Percentiles rank a stretch among this genome's conserved stretches.
These are phyloP conservation scores for Pentamera pediparva DNA, from an alignment of 53 echinoderm and acorn worm genomes.

Conservation along the genomic window DNA sequence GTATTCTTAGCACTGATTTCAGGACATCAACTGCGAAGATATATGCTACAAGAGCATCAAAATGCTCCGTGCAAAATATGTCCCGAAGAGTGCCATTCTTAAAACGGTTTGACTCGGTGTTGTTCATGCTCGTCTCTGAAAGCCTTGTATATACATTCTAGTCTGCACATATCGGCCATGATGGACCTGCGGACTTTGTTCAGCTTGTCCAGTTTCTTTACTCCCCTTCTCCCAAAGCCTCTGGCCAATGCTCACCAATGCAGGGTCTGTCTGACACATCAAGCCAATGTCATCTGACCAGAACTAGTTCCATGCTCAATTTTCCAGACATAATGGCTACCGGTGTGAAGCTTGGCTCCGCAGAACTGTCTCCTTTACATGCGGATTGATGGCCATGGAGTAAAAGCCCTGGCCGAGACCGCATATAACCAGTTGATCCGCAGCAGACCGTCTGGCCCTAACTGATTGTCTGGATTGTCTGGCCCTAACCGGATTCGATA, in stretches of 20 bases:
- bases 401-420: conserved; percentile 49
- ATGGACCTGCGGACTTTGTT: conserved; percentile 52
- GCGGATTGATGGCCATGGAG: conserved; percentile 21
- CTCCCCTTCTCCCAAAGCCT: conserved; percentile 47
- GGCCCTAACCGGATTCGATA: conserved; percentile 29
- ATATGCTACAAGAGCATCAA: conserved; percentile 46
- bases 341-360: conserved; percentile 40
- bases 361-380: conserved; percentile 37
- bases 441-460: conserved; percentile 22
- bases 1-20: conserved; percentile 47
- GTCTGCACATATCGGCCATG: conserved; percentile 45
- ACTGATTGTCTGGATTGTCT: conserved; percentile 22
- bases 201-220: conserved; percentile 41
- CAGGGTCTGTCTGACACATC: conserved; percentile 36
- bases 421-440: conserved; percentile 34
- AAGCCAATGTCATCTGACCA: conserved; percentile 35
- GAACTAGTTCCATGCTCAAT: not conserved
- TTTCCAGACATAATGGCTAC: conserved; percentile 1
- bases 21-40: conserved; percentile 34
- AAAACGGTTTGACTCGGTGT: not conserved
- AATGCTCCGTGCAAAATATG: conserved; percentile 54
- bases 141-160: conserved; percentile 33
- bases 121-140: conserved; percentile 39
- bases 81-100: conserved; percentile 36
- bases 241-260: conserved; percentile 44